Percentiles rank a stretch among this genome's conserved stretches.
Evolutionary conservation across 1,140 invertebrate genomes (phyloP).

Genomic region (Aphelenchoides avenae): DNA sequence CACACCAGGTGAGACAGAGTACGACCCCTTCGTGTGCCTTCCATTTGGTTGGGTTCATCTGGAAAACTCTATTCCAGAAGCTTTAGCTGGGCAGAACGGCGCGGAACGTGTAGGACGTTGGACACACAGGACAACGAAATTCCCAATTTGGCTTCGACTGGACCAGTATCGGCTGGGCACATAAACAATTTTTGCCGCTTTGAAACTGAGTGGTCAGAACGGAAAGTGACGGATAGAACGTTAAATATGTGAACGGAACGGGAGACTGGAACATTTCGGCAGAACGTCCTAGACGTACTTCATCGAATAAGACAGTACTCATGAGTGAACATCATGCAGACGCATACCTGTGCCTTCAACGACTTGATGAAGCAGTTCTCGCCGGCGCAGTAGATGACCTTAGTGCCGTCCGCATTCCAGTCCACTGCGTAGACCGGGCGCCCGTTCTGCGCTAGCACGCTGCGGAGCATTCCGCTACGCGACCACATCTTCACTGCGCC

Average conservation of each 20-base stretch:
- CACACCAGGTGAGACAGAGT: constrained; percentile 80
- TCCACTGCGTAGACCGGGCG: constrained; percentile 73
- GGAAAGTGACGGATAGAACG: too few species aligned
- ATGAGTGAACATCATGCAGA: constrained; percentile 65
- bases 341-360: constrained; percentile 78
- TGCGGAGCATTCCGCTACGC: constrained; percentile 84
- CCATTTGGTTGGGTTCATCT: constrained; percentile 70
- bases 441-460: constrained; percentile 76
- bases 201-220: too few species aligned
- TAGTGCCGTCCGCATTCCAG: constrained; percentile 80
- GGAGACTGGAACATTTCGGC: too few species aligned
- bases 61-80: too few species aligned
- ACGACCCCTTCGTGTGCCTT: constrained; percentile 90
- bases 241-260: too few species aligned
- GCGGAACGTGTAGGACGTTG: too few species aligned
- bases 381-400: constrained; percentile 78
- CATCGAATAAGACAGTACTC: too few species aligned
- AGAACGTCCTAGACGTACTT: too few species aligned
- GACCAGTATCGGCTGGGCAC: background rate
- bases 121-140: too few species aligned
- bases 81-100: too few species aligned
- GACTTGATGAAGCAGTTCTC: constrained; percentile 81
- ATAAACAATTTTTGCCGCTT: too few species aligned
- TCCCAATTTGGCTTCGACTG: too few species aligned
- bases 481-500: constrained; percentile 95